Evolutionary conservation across 2,888 invertebrate genomes (phyloP).

Genomic region (Eristalinus sepulchralis): DNA sequence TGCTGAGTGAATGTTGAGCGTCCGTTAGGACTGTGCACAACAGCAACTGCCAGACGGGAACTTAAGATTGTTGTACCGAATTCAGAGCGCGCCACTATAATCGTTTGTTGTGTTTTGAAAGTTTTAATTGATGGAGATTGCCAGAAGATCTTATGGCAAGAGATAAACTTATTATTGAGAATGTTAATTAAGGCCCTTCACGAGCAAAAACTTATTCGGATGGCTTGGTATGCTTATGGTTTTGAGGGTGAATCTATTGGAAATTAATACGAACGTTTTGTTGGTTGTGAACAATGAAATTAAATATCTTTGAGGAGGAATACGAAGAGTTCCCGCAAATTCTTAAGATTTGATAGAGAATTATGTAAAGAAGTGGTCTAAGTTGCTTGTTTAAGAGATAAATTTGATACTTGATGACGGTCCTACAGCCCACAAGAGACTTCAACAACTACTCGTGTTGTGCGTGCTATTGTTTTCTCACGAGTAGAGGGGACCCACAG

Average conservation of each 20-base stretch:
- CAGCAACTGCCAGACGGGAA: background rate
- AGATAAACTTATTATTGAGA: background rate
- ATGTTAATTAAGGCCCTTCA: slow-evolving; percentile 4
- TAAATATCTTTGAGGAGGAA: background rate
- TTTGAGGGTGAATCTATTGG: background rate
- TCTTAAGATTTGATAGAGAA: background rate
- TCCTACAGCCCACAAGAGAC: too few species aligned
- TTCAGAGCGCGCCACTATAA: background rate
- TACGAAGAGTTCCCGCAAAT: background rate
- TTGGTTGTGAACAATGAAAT: background rate
- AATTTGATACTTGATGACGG: too few species aligned
- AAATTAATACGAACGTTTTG: background rate
- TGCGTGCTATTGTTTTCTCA: too few species aligned
- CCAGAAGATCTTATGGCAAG: background rate
- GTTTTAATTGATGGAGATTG: slow-evolving; percentile 35
- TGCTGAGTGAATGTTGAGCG: background rate
- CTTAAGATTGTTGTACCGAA: background rate
- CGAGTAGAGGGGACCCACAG: too few species aligned
- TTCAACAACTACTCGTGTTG: too few species aligned
- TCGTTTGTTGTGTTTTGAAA: slow-evolving; percentile 9
- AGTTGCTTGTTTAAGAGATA: too few species aligned
- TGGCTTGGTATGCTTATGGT: background rate
- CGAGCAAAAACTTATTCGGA: background rate
- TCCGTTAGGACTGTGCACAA: background rate
- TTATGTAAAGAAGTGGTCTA: background rate